Conservation (phyloP, 2,113 vertebrate species). For the Hippopotamus amphibius region DNA sequence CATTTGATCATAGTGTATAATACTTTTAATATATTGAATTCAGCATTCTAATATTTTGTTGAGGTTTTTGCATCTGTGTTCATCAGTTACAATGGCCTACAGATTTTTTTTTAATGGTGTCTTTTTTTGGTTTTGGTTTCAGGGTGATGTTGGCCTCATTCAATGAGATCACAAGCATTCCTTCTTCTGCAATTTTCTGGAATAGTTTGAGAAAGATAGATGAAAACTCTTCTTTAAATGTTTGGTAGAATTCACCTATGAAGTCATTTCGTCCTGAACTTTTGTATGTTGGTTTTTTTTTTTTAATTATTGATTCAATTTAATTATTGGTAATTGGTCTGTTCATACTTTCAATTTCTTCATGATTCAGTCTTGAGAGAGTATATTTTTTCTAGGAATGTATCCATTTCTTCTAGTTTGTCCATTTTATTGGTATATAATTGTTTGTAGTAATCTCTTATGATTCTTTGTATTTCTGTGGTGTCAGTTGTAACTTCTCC, state of each 20-base stretch:
- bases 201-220: not conserved
- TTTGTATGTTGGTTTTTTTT: not conserved
- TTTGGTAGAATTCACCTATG: not conserved
- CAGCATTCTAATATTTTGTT: too few relatives aligned
- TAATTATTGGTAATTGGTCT: not conserved
- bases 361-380: not conserved
- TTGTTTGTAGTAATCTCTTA: not conserved
- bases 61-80: too few relatives aligned
- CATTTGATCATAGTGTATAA: too few relatives aligned
- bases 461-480: not conserved
- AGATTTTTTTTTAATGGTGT: too few relatives aligned
- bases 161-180: not conserved
- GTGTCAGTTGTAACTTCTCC: not conserved
- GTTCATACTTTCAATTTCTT: not conserved
- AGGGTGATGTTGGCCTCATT: not conserved
- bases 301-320: not conserved
- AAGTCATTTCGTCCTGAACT: not conserved
- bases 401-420: not conserved
- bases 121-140: not conserved
- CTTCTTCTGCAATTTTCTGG: not conserved
- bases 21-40: too few relatives aligned
- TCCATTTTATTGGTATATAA: not conserved
- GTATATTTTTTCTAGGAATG: not conserved
- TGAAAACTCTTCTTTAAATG: not conserved
- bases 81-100: too few relatives aligned